Base-by-base conservation (phyloP, 2,797 vertebrate genomes). In the Ptychobarbus kaznakovi region DNA sequence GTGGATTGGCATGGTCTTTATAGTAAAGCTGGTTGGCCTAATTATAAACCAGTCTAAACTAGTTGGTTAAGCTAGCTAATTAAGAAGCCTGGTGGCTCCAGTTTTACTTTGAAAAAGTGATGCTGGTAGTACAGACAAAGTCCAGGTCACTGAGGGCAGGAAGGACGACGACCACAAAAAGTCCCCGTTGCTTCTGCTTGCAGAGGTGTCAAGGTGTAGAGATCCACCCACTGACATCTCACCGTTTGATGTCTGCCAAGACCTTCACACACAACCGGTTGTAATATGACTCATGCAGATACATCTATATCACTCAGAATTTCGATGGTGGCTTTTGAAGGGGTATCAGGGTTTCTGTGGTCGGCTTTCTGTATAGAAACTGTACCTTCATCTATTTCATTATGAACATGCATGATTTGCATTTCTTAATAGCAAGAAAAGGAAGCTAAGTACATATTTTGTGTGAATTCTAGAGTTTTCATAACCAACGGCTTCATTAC, bases 221-320 rank as follows among this genome's bases (percentile, higher is more conserved):
- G 83, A 79, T 81, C 3, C 51, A 49, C 89, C 91, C 90, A 89
- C 91, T 58, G 86, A 53, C 80, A 85, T 84, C 86, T 86, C 79
- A 90, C 56, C 80, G 69, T 88, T 83, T 84, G 56, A 82, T 89
- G 83, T 88, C 49, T 78, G 89, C 82, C 85, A 87, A 90, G 74
- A 22, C 80, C 5, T 90, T 89, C 77, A 89, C 74, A 88, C 76
- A 86, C 32, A 88, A 87, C 87, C 44, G 86, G 70, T 91, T 85
- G 89, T 89, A 86, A 84, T 88, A 92, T 94, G 89, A 91, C 87
- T 93, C 90, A 93, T 86, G 38, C 15, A 69, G 56, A 75, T 7
- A 25, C 18, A 25, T 42, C 13, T 44, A 76, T 88, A 46, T 86
- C 68, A 83, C 74, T 90, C 87, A 91, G 92, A 85, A 85, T 93